phyloP scores from a whole-genome alignment of 1,140 invertebrate species.

The Drosophila malerkotliana region DNA sequence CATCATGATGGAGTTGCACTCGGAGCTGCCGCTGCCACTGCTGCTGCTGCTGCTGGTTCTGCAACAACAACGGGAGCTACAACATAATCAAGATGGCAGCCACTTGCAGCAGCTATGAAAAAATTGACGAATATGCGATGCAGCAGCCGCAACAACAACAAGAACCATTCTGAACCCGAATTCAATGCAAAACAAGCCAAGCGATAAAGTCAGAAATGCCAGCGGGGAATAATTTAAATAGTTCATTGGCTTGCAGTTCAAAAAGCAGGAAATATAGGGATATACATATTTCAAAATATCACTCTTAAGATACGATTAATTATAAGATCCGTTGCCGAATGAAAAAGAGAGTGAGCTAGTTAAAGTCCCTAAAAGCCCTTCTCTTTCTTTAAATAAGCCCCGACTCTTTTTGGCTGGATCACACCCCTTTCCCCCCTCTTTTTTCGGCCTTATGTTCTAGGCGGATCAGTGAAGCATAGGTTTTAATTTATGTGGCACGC shows the following conservation, averaged over 20 bases:
- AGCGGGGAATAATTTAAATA: slow-evolving; percentile 6
- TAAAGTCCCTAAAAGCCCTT: neutral
- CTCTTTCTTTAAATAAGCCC: slow-evolving; percentile 5
- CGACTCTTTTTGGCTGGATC: slow-evolving; percentile 13
- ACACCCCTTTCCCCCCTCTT: neutral
- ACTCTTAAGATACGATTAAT: slow-evolving; percentile 36
- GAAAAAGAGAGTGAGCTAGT: slow-evolving; percentile 28
- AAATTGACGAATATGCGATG: slow-evolving; percentile 81
- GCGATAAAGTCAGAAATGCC: slow-evolving; percentile 31
- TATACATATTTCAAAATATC: too few relatives aligned
- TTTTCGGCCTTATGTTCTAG: slow-evolving; percentile 34
- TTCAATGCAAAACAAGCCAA: slow-evolving; percentile 78
- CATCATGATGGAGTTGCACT: slow-evolving; percentile 51
- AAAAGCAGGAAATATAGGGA: neutral
- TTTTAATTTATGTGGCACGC: slow-evolving; percentile 81
- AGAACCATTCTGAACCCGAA: slow-evolving; percentile 77
- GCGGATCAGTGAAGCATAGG: slow-evolving; percentile 73
- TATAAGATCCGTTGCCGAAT: slow-evolving; percentile 62
- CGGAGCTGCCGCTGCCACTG: slow-evolving; percentile 50
- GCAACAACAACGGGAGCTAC: slow-evolving; percentile 62
- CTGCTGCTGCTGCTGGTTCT: slow-evolving; percentile 50
- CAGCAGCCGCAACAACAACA: slow-evolving; percentile 59
- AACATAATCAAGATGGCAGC: slow-evolving; percentile 81
- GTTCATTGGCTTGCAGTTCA: neutral
- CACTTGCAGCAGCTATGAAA: slow-evolving; percentile 67